Conservation (phyloP, 2,797 vertebrate genomes). For the Antrozous pallidus region DNA sequence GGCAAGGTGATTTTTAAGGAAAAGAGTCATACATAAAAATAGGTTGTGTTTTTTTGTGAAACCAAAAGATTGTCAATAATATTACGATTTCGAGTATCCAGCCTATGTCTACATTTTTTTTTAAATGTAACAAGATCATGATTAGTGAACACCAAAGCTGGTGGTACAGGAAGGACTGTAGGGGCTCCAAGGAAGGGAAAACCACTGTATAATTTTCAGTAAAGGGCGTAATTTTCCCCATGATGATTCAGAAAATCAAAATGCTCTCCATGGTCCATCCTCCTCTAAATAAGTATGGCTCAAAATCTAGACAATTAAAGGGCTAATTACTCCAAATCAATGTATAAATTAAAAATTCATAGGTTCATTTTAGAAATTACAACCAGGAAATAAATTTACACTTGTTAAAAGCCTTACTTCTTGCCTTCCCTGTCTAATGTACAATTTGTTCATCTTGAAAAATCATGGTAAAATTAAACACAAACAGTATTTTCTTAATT, state of each 20-base stretch:
- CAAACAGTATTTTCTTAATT: constrained; percentile 56
- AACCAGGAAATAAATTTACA: background rate
- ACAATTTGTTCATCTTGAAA: constrained; percentile 57
- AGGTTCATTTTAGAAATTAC: constrained; percentile 32
- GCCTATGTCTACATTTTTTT: background rate
- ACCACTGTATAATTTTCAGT: background rate
- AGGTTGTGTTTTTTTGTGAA: background rate
- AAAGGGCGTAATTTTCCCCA: background rate
- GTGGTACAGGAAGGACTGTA: background rate
- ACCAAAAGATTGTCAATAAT: background rate
- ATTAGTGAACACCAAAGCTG: background rate
- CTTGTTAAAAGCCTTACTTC: constrained; percentile 32
- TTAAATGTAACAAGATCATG: background rate
- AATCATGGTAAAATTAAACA: constrained; percentile 50
- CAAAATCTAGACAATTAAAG: constrained; percentile 37
- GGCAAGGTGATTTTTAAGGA: background rate
- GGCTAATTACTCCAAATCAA: constrained; percentile 37
- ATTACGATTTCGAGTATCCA: background rate
- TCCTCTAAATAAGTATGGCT: constrained; percentile 39
- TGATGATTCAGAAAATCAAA: constrained; percentile 24
- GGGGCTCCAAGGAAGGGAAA: background rate
- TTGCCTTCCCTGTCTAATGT: background rate
- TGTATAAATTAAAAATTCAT: constrained; percentile 37
- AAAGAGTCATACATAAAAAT: background rate
- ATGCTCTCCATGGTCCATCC: background rate